phyloP scores from a whole-genome alignment of 2,888 invertebrate genomes.

The Julus scanicus region DNA sequence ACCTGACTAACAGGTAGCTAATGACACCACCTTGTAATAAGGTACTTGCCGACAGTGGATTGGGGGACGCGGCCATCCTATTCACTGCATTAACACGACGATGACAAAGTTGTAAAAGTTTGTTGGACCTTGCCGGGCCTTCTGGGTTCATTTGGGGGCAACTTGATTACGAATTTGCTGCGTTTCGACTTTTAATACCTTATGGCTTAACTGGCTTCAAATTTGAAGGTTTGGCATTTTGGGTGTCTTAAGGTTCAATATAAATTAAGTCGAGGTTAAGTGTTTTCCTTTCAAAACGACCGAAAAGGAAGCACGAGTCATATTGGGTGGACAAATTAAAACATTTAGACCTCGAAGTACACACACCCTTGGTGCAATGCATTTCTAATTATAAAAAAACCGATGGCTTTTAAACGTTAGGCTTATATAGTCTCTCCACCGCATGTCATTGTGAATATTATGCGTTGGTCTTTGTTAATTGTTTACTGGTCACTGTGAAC shows the following conservation, averaged over 20 bases:
- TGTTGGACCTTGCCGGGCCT: neutral
- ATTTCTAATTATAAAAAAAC: too few species aligned
- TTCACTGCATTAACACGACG: constrained; percentile 41
- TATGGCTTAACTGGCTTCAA: neutral
- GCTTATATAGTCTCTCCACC: neutral
- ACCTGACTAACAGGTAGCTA: constrained; percentile 47
- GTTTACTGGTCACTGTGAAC: neutral
- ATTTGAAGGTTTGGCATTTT: neutral
- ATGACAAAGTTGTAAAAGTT: constrained; percentile 45
- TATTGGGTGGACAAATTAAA: neutral
- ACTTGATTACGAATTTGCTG: neutral
- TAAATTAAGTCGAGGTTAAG: neutral
- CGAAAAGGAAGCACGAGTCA: neutral
- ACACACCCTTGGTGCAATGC: neutral
- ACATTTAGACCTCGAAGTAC: neutral
- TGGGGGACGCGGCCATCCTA: neutral
- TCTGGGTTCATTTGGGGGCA: neutral
- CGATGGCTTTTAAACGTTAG: too few species aligned
- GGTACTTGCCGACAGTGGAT: neutral
- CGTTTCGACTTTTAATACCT: neutral
- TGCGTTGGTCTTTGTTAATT: neutral
- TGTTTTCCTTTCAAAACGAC: neutral
- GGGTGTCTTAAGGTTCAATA: neutral
- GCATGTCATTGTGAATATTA: neutral
- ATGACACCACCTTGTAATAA: constrained; percentile 9